phyloP scores from a whole-genome alignment of 2,888 invertebrate genomes.

The Ochropacha duplaris region DNA sequence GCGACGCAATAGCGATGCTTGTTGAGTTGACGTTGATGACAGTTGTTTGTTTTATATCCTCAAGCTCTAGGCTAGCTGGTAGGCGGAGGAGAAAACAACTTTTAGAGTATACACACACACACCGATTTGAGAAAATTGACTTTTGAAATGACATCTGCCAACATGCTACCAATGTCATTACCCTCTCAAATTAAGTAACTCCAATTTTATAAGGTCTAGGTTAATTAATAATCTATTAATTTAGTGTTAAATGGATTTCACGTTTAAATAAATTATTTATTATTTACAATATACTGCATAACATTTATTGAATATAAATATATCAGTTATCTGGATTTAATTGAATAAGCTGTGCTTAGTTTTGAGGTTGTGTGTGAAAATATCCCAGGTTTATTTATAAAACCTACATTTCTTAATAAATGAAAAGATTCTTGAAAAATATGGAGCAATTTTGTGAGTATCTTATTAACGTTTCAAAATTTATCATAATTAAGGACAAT shows the following conservation, averaged over 20 bases:
- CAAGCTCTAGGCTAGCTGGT: constrained; percentile 63
- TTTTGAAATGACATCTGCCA: constrained; percentile 70
- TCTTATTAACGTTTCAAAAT: not conserved
- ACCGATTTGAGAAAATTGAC: constrained; percentile 66
- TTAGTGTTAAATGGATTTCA: too few species aligned
- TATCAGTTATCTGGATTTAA: too few species aligned
- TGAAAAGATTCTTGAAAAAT: not conserved
- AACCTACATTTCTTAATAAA: not conserved
- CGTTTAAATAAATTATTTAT: too few species aligned
- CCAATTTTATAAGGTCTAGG: too few species aligned
- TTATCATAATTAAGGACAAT: not conserved
- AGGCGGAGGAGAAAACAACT: constrained; percentile 59
- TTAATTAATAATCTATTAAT: too few species aligned
- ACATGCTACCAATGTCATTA: constrained; percentile 6
- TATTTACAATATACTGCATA: too few species aligned
- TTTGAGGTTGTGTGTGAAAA: too few species aligned
- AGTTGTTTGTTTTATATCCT: constrained; percentile 77
- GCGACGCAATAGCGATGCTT: constrained; percentile 36
- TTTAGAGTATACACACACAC: constrained; percentile 42
- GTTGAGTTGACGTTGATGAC: constrained; percentile 69
- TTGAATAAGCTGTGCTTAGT: too few species aligned
- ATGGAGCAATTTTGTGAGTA: not conserved
- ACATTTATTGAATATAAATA: too few species aligned
- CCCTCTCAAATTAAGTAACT: too few species aligned
- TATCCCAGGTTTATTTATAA: too few species aligned